phyloP scores from a whole-genome alignment of 2,113 vertebrate species.

The Xyrauchen texanus region DNA sequence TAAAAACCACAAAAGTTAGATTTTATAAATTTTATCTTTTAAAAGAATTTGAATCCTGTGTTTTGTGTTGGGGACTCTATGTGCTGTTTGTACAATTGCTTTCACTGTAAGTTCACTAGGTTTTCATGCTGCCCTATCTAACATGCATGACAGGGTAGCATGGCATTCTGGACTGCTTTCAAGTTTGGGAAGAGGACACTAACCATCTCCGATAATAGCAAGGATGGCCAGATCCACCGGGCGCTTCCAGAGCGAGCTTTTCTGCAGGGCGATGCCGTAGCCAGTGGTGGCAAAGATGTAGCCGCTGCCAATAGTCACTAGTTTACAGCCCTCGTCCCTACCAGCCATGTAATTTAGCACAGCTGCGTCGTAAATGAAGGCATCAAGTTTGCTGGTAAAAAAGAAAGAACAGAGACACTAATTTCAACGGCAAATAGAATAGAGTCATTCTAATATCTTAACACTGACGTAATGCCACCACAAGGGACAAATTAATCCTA shows the following conservation, averaged over 20 bases:
- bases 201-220: slow-evolving; percentile 98
- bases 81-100: too few relatives aligned
- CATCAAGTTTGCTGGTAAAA: slow-evolving; percentile 88
- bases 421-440: too few relatives aligned
- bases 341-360: slow-evolving; percentile 98
- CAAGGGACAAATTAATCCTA: neutral
- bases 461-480: neutral
- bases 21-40: too few relatives aligned
- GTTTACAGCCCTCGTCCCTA: slow-evolving; percentile 96
- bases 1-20: too few relatives aligned
- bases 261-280: slow-evolving; percentile 96
- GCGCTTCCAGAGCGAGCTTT: slow-evolving; percentile 96
- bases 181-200: slow-evolving; percentile 37
- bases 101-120: too few relatives aligned
- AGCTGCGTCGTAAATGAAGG: slow-evolving; percentile 97
- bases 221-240: slow-evolving; percentile 94
- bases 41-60: too few relatives aligned
- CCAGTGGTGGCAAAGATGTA: slow-evolving; percentile 98
- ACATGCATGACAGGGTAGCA: neutral
- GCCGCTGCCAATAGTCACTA: slow-evolving; percentile 98
- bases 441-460: neutral
- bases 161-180: neutral
- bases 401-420: neutral
- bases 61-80: too few relatives aligned
- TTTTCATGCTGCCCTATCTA: too few relatives aligned